Evolutionary conservation across 2,888 invertebrate genomes (phyloP), one percentile per base, ranked within the genome.

Genomic region (Calameuta filiformis): DNA sequence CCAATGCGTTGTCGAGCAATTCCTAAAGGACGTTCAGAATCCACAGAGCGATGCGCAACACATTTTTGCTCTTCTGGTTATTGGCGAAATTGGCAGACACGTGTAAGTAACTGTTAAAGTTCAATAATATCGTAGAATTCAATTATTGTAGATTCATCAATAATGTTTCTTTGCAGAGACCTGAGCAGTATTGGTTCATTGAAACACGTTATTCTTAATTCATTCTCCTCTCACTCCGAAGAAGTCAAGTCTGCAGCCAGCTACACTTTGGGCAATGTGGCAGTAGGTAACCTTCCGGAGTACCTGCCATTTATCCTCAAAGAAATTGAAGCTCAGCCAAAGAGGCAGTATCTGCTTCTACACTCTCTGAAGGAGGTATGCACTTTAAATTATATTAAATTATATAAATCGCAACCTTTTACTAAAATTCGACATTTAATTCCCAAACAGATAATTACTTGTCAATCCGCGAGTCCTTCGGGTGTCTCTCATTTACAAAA

Each of bases 231-330:
- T 6, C 94, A 95, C 15, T 98, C 98, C 0, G 99, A 99, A 92
- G 99, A 99, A 92, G 97, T 99, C 3, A 99, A 99, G 92, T 97
- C 98, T 0, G 99, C 99, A 0, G 99, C 99, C 23, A 98, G 99
- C 83, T 98, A 99, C 92, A 97, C 99, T 0, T 93, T 99, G 74
- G 99, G 99, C 31, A 98, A 98, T 77, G 96, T 99, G 35, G 97
- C 98, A 11, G 98, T 99, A 78, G 99, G 99, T 73, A 99, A 99
- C 92, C 93, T 99, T 83, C 95, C 96, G 15, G 95, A 96, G 87
- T 99, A 98, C 93, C 93, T 99, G 87, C 99, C 99, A 0, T 97
- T 98, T 89, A 97, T 99, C 81, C 93, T 99, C 71, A 94, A 95
- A 79, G 98, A 99, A 92, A 99, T 99, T 83, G 97, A 98, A 87